Evolutionary conservation across 2,797 vertebrate species (phyloP).

Genomic region (Hyperoplus immaculatus): DNA sequence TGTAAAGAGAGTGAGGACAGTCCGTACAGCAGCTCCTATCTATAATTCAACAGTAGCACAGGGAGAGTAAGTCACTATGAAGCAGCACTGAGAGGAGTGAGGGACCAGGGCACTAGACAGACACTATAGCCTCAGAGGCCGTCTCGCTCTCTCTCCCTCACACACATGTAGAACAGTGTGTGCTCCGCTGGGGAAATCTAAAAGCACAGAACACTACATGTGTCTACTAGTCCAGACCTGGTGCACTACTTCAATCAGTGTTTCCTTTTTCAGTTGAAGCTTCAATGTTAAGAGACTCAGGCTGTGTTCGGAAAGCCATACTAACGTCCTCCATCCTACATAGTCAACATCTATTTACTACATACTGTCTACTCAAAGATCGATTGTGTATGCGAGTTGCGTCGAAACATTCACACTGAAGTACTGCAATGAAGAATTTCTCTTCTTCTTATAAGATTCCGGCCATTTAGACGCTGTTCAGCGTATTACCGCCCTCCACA

Average conservation of each 20-base stretch:
- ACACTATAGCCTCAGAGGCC: constrained; percentile 33
- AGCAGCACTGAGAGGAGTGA: constrained; percentile 36
- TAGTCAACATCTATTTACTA: too few species aligned
- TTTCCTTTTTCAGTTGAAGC: constrained; percentile 25
- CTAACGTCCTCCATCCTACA: too few species aligned
- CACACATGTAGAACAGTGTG: constrained; percentile 20
- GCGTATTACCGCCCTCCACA: too few species aligned
- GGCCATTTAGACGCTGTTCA: too few species aligned
- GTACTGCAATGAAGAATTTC: too few species aligned
- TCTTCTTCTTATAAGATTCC: too few species aligned
- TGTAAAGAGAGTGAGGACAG: constrained; percentile 25
- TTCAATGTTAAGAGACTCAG: not conserved
- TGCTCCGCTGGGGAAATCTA: constrained; percentile 29
- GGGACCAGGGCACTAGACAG: constrained; percentile 7
- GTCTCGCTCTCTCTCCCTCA: not conserved
- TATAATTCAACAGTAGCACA: constrained; percentile 55
- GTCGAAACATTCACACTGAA: too few species aligned
- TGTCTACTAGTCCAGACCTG: constrained; percentile 24
- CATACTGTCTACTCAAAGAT: too few species aligned
- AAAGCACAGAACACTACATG: constrained; percentile 32
- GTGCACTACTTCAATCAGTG: constrained; percentile 35
- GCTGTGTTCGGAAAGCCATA: too few species aligned
- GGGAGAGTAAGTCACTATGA: constrained; percentile 37
- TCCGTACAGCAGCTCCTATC: constrained; percentile 30
- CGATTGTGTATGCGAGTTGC: too few species aligned